Evolutionary conservation across 2,113 vertebrate genomes (phyloP), one percentile per base, ranked within the genome.

Genomic region (Macquaria ambigua): DNA sequence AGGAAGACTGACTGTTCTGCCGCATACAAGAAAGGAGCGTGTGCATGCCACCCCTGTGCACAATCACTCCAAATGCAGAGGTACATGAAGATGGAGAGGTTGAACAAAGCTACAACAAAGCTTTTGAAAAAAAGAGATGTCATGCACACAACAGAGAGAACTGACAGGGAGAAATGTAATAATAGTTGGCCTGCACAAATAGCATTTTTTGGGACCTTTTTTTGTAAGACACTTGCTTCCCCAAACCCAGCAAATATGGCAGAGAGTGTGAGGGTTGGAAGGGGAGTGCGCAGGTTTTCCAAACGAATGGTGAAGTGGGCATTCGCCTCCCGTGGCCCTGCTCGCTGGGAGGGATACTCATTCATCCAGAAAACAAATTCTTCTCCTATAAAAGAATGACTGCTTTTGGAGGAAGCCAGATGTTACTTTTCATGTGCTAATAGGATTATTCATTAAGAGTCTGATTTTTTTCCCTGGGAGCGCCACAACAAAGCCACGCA

Each of bases 391-490:
- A 83, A 81, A 88, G 74, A 89, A 82, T 52, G 86, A 84, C 59
- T 74, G 89, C 79, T 83, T 90, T 86, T 86, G 77, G 81, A 86
- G 75, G 67, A 55, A 72, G 84, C 89, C 94, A 96, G 93, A 94
- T 95, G 94, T 91, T 93, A 86, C 89, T 93, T 93, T 94, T 95
- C 93, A 90, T 95, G 94, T 94, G 93, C 79, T 95, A 95, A 96
- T 92, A 89, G 87, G 83, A 91, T 95, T 94, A 93, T 93, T 94
- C 91, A 93, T 94, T 94, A 93, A 87, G 83, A 89, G 66, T 71
- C 62, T 1, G 58, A 75, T 73, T 74, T 83, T 82, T 58, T 76
- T 58, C 72, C 74, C 64, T 25, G 28, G 28, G 82, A 83, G 76
- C 10, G 4, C 34, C 50, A 77, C 70, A 55, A 67, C 87, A 88